Percentiles rank a stretch among this genome's conserved stretches.
Evolutionary conservation across 1,140 invertebrate genomes (phyloP).

Genomic region (Drosophila nigromelanica): DNA sequence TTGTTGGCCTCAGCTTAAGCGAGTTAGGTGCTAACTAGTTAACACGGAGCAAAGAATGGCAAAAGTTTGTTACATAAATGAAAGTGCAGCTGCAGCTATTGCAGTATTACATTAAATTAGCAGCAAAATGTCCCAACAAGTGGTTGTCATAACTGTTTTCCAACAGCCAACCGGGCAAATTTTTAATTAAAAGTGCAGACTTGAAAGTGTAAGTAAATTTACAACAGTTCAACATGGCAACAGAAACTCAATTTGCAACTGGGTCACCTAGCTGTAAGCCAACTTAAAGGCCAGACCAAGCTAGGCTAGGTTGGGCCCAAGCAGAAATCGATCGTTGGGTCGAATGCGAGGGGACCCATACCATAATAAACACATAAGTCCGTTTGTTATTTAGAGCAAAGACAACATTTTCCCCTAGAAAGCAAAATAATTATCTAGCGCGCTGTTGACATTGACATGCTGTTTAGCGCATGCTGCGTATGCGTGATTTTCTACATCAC

Average conservation of each 20-base stretch:
- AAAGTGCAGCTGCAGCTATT: not conserved
- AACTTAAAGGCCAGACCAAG: slow-evolving; percentile 41
- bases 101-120: slow-evolving; percentile 23
- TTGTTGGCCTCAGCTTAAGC: slow-evolving; percentile 46
- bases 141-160: slow-evolving; percentile 6
- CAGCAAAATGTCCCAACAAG: slow-evolving; percentile 20
- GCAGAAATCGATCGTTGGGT: slow-evolving; percentile 17
- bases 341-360: not conserved
- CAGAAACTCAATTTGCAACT: slow-evolving; percentile 40
- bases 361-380: slow-evolving; percentile 63
- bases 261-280: slow-evolving; percentile 48
- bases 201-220: slow-evolving; percentile 23
- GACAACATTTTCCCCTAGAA: slow-evolving; percentile 30
- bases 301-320: not conserved
- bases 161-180: slow-evolving; percentile 3
- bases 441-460: slow-evolving; percentile 75
- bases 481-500: slow-evolving; percentile 59
- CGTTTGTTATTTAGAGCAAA: slow-evolving; percentile 69
- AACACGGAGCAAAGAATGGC: slow-evolving; percentile 6
- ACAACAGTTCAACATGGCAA: slow-evolving; percentile 10
- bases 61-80: slow-evolving; percentile 25
- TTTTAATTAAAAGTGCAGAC: slow-evolving; percentile 51
- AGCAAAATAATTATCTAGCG: slow-evolving; percentile 66
- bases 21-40: slow-evolving; percentile 20
- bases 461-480: slow-evolving; percentile 53